These are phyloP conservation scores for Diploptera punctata DNA, from an alignment of 2,888 invertebrate species.

Conservation along the genomic window DNA sequence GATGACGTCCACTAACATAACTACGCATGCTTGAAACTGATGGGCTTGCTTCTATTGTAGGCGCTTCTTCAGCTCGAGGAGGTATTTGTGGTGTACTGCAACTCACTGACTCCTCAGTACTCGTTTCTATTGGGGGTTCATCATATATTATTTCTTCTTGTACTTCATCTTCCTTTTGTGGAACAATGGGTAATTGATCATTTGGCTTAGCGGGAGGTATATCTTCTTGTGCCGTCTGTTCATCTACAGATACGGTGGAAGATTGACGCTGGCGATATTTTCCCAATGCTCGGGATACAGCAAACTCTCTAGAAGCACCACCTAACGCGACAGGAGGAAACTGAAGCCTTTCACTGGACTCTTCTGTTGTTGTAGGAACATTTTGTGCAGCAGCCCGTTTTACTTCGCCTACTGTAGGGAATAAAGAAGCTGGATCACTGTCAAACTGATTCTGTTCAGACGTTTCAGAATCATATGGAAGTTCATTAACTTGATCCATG, in stretches of 20 bases:
- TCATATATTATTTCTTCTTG: constrained; percentile 41
- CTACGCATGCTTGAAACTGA: constrained; percentile 67
- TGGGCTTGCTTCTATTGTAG: constrained; percentile 68
- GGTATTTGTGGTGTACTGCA: constrained; percentile 6
- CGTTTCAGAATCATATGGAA: constrained; percentile 26
- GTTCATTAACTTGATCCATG: constrained; percentile 54
- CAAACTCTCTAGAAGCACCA: constrained; percentile 81
- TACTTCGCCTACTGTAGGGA: constrained; percentile 77
- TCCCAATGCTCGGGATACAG: constrained; percentile 80
- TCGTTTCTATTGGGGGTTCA: constrained; percentile 35
- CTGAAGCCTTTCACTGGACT: constrained; percentile 53
- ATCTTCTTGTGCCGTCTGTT: constrained; percentile 57
- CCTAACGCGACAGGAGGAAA: constrained; percentile 63
- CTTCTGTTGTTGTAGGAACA: constrained; percentile 60
- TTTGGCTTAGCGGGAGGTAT: neutral
- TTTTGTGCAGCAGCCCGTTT: constrained; percentile 58
- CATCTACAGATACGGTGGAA: constrained; percentile 69
- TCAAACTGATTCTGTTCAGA: constrained; percentile 20
- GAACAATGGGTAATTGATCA: neutral
- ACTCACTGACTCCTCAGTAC: neutral
- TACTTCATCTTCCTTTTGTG: constrained; percentile 24
- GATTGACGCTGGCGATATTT: constrained; percentile 79
- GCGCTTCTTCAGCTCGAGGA: constrained; percentile 58
- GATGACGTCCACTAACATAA: constrained; percentile 58
- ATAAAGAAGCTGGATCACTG: constrained; percentile 58